Percentiles rank a stretch among this genome's conserved stretches.
phyloP scores from a whole-genome alignment of 1,140 invertebrate species.

The Manduca sexta region DNA sequence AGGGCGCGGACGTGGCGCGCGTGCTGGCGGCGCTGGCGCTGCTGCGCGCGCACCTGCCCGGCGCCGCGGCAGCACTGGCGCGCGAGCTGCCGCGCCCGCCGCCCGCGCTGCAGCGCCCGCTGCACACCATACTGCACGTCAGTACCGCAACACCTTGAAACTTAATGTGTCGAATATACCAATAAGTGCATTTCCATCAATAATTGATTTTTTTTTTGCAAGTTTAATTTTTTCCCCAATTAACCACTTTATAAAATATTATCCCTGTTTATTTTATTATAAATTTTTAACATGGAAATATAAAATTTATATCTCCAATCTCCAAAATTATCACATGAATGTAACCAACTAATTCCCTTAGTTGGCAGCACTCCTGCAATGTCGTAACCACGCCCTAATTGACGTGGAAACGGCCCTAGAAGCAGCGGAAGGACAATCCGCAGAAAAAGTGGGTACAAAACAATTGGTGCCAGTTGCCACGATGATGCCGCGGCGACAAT shows the following conservation, averaged over 20 bases:
- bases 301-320: too few relatives aligned
- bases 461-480: constrained; percentile 43
- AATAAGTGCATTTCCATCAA: too few relatives aligned
- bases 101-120: constrained; percentile 24
- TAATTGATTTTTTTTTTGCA: too few relatives aligned
- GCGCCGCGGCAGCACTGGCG: constrained; percentile 35
- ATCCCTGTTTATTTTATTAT: too few relatives aligned
- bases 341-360: too few relatives aligned
- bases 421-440: constrained; percentile 49
- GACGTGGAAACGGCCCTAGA: constrained; percentile 63
- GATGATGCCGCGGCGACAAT: constrained; percentile 4
- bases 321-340: too few relatives aligned
- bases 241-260: too few relatives aligned
- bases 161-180: too few relatives aligned
- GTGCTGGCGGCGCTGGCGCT: constrained; percentile 45
- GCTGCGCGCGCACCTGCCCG: constrained; percentile 43
- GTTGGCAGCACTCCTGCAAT: constrained; percentile 56
- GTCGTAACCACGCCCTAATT: constrained; percentile 55
- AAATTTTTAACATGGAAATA: too few relatives aligned
- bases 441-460: constrained; percentile 27
- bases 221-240: background rate
- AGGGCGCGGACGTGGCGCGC: constrained; percentile 47
- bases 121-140: constrained; percentile 45
- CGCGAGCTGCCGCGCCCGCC: constrained; percentile 33
- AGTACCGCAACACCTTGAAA: background rate